Conservation (phyloP, 2,797 vertebrate genomes). For the Benthosema pterotum region DNA sequence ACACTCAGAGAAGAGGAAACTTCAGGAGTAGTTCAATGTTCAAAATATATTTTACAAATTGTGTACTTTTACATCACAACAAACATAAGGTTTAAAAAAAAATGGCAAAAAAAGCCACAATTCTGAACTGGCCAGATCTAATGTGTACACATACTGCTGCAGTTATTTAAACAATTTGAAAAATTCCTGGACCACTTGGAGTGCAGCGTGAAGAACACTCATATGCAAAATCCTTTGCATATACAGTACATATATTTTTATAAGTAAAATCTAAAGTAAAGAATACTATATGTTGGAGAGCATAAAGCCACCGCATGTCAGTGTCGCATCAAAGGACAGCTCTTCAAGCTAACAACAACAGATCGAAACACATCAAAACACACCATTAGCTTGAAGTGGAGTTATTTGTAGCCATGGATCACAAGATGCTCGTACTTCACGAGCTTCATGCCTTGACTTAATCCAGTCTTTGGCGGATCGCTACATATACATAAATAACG, state of each 20-base stretch:
- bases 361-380: too few relatives aligned
- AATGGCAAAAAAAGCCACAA: too few relatives aligned
- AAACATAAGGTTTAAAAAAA: constrained; percentile 38
- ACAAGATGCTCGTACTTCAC: too few relatives aligned
- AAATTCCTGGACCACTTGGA: constrained; percentile 10
- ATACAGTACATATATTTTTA: constrained; percentile 9
- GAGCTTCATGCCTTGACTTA: too few relatives aligned
- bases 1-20: constrained; percentile 19
- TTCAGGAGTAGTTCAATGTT: constrained; percentile 30
- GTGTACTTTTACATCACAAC: constrained; percentile 24
- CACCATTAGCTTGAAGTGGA: too few relatives aligned
- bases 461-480: too few relatives aligned
- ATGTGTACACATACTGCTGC: constrained; percentile 19
- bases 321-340: too few relatives aligned
- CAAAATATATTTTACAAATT: constrained; percentile 70
- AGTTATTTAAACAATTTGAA: constrained; percentile 38
- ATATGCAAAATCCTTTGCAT: background rate
- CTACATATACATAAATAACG: too few relatives aligned
- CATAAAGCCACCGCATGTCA: background rate
- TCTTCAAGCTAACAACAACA: too few relatives aligned
- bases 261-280: constrained; percentile 18
- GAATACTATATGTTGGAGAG: constrained; percentile 11
- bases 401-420: too few relatives aligned
- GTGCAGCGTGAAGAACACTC: constrained; percentile 12
- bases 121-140: constrained; percentile 43